Evolutionary conservation across 2,888 invertebrate species (phyloP).

Genomic region (Sicus ferrugineus): DNA sequence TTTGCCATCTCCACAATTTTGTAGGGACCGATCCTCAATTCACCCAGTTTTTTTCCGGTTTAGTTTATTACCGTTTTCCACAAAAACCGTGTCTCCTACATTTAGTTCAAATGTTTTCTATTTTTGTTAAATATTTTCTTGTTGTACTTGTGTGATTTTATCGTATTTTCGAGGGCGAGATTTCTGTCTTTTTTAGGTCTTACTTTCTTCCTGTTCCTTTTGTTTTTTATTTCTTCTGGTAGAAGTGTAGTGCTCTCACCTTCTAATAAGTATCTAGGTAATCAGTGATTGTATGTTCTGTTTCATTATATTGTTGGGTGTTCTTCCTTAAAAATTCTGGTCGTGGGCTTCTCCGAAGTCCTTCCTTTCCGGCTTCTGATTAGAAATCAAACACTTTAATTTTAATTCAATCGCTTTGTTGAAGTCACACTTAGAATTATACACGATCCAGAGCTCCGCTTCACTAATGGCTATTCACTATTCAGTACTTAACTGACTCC

Average conservation of each 20-base stretch:
- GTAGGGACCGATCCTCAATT: constrained; percentile 30
- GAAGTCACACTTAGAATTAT: no score
- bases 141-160: constrained; percentile 49
- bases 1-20: constrained; percentile 29
- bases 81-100: constrained; percentile 33
- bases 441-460: no score
- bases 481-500: neutral
- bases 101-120: constrained; percentile 36
- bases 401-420: no score
- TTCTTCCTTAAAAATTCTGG: no score
- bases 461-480: neutral
- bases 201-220: constrained; percentile 46
- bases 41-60: constrained; percentile 38
- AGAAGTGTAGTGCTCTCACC: constrained; percentile 6
- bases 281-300: neutral
- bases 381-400: no score
- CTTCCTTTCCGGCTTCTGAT: no score
- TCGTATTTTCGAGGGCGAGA: constrained; percentile 38
- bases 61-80: constrained; percentile 42
- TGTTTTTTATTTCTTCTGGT: constrained; percentile 6
- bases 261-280: neutral
- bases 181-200: constrained; percentile 48
- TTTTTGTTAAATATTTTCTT: constrained; percentile 47
- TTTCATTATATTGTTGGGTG: neutral
- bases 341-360: no score